A percentile compares a stretch with the other conserved stretches of the same genome.
Evolutionary conservation across 2,888 invertebrate genomes (phyloP).

Genomic region (Dioctria rufipes): DNA sequence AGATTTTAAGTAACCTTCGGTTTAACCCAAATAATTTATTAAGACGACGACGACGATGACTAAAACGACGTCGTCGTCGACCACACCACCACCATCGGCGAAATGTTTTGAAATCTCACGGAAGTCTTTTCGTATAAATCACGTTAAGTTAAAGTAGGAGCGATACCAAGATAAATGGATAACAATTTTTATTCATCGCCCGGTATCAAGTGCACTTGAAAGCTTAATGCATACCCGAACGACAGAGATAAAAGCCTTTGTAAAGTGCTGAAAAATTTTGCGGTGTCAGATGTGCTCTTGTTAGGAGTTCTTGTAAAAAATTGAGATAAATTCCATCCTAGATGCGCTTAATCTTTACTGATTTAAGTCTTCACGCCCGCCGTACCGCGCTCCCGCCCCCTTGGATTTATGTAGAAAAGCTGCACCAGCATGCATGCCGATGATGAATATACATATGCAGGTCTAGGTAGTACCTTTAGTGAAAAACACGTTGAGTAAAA

Average conservation of each 20-base stretch:
- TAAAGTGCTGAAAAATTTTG: conserved; percentile 16
- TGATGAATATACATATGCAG: no score
- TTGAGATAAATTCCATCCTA: background rate
- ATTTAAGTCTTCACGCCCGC: no score
- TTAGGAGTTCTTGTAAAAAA: conserved; percentile 3
- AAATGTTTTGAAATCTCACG: conserved; percentile 1
- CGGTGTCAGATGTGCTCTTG: conserved; percentile 8
- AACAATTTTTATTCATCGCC: conserved; percentile 56
- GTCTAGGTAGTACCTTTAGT: no score
- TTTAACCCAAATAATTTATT: conserved; percentile 56
- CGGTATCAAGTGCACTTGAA: conserved; percentile 50
- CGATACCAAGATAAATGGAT: conserved; percentile 56
- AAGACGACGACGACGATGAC: conserved; percentile 37
- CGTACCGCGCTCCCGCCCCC: background rate
- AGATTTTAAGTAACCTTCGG: conserved; percentile 55
- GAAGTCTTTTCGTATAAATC: conserved; percentile 48
- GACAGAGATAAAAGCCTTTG: conserved; percentile 13
- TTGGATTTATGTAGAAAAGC: no score
- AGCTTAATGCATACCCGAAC: conserved; percentile 20
- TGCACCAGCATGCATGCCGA: no score
- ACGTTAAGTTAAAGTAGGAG: conserved; percentile 53
- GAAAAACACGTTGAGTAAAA: no score
- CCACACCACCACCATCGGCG: no score
- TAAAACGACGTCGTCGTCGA: background rate
- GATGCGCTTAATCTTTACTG: conserved; percentile 4